Evolutionary conservation across 2,888 invertebrate species (phyloP).

Genomic region (Bimastos eiseni): DNA sequence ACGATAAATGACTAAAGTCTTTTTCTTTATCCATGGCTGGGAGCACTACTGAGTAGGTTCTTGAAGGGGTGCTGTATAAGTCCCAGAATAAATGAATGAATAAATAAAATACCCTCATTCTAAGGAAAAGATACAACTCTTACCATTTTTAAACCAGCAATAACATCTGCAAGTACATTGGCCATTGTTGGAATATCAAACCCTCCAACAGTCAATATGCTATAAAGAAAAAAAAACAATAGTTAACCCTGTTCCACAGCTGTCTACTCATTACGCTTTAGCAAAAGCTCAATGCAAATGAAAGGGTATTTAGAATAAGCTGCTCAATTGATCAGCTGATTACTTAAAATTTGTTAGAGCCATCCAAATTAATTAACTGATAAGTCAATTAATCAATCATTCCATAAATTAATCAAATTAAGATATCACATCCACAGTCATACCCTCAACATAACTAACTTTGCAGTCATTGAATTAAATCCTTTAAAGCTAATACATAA

Average conservation of each 20-base stretch:
- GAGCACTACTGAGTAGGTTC: too few species aligned
- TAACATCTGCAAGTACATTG: constrained; percentile 9
- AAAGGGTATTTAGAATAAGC: neutral
- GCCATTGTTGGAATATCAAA: constrained; percentile 15
- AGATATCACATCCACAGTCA: neutral
- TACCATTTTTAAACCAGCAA: constrained; percentile 21
- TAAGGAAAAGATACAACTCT: neutral
- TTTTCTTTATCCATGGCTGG: too few species aligned
- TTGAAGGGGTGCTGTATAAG: too few species aligned
- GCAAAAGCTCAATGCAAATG: neutral
- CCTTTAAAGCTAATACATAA: neutral
- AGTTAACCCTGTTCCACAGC: neutral
- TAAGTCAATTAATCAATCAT: neutral
- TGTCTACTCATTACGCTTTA: too few species aligned
- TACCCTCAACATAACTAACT: neutral
- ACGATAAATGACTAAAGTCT: too few species aligned
- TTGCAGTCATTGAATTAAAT: neutral
- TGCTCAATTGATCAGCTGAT: neutral
- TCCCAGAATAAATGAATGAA: too few species aligned
- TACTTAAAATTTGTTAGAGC: too few species aligned
- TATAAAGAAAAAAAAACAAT: neutral
- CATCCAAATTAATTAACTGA: neutral
- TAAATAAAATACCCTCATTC: neutral
- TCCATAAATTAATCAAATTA: neutral
- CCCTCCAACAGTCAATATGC: constrained; percentile 16